Conservation (phyloP, 2,113 vertebrate genomes). For the Eptesicus fuscus region DNA sequence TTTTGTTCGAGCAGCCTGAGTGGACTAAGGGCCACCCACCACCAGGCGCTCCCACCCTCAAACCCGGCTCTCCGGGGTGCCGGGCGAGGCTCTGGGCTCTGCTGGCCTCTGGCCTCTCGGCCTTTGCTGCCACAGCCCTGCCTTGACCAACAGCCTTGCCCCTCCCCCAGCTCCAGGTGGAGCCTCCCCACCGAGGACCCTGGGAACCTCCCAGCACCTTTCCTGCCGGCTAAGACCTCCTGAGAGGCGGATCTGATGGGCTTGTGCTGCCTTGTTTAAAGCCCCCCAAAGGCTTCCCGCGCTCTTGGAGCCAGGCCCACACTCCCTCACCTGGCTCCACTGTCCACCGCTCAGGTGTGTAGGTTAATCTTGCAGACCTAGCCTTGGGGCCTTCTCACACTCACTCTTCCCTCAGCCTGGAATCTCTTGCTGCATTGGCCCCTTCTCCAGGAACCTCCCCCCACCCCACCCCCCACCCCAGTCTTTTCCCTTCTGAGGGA, state of each 20-base stretch:
- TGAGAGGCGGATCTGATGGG: background rate
- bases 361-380: background rate
- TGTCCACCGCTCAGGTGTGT: background rate
- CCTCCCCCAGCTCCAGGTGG: background rate
- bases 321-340: background rate
- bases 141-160: background rate
- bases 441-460: background rate
- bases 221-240: background rate
- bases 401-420: background rate
- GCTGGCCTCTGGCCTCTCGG: background rate
- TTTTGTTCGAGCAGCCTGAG: background rate
- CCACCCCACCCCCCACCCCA: too few relatives aligned
- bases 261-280: background rate
- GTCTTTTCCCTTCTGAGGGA: background rate
- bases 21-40: too few relatives aligned
- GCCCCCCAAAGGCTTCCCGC: background rate
- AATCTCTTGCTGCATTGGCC: background rate
- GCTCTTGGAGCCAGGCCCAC: background rate
- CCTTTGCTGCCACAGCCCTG: background rate
- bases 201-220: background rate
- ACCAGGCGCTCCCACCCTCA: background rate
- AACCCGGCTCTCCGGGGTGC: background rate
- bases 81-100: background rate
- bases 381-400: background rate
- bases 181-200: background rate